phyloP scores from a whole-genome alignment of 2,797 vertebrate species.

The Anas bahamensis region DNA sequence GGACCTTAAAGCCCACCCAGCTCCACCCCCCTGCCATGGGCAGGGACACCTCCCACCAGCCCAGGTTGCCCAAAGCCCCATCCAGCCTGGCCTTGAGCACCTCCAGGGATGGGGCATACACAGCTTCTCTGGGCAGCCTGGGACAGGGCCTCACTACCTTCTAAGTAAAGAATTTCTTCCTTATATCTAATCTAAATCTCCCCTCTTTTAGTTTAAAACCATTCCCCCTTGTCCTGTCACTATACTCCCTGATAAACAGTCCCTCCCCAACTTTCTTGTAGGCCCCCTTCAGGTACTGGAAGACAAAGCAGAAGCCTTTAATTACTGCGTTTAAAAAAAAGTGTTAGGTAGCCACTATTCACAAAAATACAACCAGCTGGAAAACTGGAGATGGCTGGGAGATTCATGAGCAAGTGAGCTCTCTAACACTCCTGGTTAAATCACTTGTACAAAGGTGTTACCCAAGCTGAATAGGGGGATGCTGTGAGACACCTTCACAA shows the following conservation, averaged over 20 bases:
- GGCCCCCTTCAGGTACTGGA: too few species aligned
- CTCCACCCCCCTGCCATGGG: not conserved
- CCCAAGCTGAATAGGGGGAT: accelerated
- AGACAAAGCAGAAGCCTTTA: not conserved
- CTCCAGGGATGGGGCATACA: not conserved
- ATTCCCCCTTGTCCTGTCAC: too few species aligned
- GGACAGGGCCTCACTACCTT: not conserved
- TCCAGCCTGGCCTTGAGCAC: not conserved
- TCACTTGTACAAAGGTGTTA: not conserved
- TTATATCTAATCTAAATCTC: too few species aligned
- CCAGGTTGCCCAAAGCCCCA: not conserved
- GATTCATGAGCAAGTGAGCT: not conserved
- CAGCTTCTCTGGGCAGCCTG: not conserved
- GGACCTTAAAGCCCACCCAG: not conserved
- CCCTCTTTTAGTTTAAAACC: too few species aligned
- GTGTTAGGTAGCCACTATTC: not conserved
- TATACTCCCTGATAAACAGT: too few species aligned
- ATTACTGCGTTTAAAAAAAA: not conserved
- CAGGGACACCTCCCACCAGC: not conserved
- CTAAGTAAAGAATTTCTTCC: not conserved
- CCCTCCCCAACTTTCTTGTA: too few species aligned
- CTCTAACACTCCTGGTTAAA: not conserved
- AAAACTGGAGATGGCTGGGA: not conserved
- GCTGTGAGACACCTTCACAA: not conserved
- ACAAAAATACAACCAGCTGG: not conserved